A percentile compares a stretch with the other conserved stretches of the same genome.
Conservation (phyloP, 2,113 vertebrate species). For the Urocynchramus pylzowi region DNA sequence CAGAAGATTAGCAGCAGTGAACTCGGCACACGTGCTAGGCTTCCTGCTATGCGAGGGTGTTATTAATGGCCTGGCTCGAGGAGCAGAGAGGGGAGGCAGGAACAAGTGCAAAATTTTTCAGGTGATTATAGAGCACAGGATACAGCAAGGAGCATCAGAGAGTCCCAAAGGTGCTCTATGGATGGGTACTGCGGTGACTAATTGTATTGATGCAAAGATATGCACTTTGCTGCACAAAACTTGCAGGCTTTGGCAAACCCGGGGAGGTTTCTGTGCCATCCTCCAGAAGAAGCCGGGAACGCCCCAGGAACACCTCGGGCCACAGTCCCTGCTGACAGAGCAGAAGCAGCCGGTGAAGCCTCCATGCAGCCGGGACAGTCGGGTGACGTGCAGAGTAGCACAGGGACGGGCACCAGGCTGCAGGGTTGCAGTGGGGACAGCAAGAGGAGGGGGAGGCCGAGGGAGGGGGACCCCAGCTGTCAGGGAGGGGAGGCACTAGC, state of each 20-base stretch:
- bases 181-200: background rate
- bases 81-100: background rate
- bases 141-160: background rate
- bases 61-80: background rate
- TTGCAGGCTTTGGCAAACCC: background rate
- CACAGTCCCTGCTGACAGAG: background rate
- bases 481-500: background rate
- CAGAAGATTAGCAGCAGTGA: background rate
- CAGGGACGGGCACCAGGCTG: accelerated
- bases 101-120: background rate
- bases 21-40: accelerated
- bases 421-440: background rate
- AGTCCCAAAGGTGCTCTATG: background rate
- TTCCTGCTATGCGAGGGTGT: background rate
- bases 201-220: background rate
- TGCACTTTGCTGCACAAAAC: background rate
- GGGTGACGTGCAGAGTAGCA: accelerated
- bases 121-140: background rate
- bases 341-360: accelerated
- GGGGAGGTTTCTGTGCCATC: background rate
- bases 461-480: background rate
- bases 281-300: background rate
- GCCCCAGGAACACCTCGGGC: accelerated
- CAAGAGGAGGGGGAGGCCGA: accelerated
- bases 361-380: accelerated